Evolutionary conservation across 2,888 invertebrate genomes (phyloP), one percentile per base, ranked within the genome.

Genomic region (Pediacus dermestoides): DNA sequence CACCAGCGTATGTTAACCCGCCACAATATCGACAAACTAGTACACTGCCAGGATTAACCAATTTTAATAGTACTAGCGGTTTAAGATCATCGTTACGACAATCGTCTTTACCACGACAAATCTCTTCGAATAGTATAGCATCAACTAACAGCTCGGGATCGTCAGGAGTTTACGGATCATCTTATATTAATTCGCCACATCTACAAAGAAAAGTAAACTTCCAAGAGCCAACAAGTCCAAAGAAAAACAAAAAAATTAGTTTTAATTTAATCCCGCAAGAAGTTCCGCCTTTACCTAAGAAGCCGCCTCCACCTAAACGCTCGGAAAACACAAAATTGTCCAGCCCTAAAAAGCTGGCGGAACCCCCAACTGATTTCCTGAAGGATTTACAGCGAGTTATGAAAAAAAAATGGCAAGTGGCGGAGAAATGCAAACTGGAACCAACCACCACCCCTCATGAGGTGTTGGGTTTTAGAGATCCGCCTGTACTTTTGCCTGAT

Each of bases 391-490:
- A 93, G 61, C 75, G 91, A 34, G 92, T 93, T 0, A 92, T 93
- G 88, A 78, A 88, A 50, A 91, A 91, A 61, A 93, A 93, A 60
- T 88, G 88, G 88, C 88, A 90, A 60, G 90, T 92, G 1, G 91
- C 92, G 2, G 91, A 93, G 61, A 92, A 92, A 63, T 90, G 92
- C 61, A 88, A 90, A 67, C 70, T 85, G 13, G 91, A 92, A 64
- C 82, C 84, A 8, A 81, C 85, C n/a, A 88, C 89, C 1, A 88
- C 88, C 22, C 91, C 92, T 0, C 90, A 91, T 61, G 90, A 92
- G 64, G 91, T 93, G 2, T 76, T 93, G 4, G 92, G 92, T 1
- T 92, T 93, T 61, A 75, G 92, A 4, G 88, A 89, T 62, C 88
- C 87, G 16, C 82, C 85, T 3, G 74, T 75, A 1, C 74, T 82